Conservation (phyloP, 2,888 invertebrate species). For the Zaprionus lineosus region DNA sequence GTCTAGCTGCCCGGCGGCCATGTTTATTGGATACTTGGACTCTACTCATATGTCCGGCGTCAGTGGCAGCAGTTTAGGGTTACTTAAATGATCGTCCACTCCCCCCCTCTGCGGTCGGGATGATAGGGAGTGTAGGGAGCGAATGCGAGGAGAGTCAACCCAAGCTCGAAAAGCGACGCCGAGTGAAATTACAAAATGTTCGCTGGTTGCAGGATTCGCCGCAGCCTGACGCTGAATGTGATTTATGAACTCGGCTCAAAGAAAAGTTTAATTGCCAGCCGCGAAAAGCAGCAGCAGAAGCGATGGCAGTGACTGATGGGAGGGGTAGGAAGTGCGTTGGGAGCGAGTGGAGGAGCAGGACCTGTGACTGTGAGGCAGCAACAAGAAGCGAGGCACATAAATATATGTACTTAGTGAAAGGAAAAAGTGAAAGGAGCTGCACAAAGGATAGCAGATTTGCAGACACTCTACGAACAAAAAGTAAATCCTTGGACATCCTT, state of each 20-base stretch:
- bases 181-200: too few relatives aligned
- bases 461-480: slow-evolving; percentile 10
- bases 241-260: slow-evolving; percentile 74
- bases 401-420: slow-evolving; percentile 31
- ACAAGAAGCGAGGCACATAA: slow-evolving; percentile 34
- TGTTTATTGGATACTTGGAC: slow-evolving; percentile 22
- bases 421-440: slow-evolving; percentile 32
- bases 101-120: too few relatives aligned
- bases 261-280: slow-evolving; percentile 79
- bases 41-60: slow-evolving; percentile 36
- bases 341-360: too few relatives aligned
- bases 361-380: too few relatives aligned
- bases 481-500: too few relatives aligned
- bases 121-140: too few relatives aligned
- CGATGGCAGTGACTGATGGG: background rate
- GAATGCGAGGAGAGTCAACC: too few relatives aligned
- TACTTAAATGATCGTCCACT: slow-evolving; percentile 61
- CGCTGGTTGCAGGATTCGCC: too few relatives aligned
- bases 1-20: slow-evolving; percentile 9
- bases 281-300: slow-evolving; percentile 68
- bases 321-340: too few relatives aligned
- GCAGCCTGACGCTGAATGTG: slow-evolving; percentile 71
- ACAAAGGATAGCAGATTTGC: background rate
- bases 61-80: slow-evolving; percentile 45
- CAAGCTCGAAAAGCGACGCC: too few relatives aligned